A percentile compares a stretch with the other conserved stretches of the same genome.
These are phyloP conservation scores for Nymphicus hollandicus DNA, from an alignment of 2,113 vertebrate species.

Conservation along the genomic window DNA sequence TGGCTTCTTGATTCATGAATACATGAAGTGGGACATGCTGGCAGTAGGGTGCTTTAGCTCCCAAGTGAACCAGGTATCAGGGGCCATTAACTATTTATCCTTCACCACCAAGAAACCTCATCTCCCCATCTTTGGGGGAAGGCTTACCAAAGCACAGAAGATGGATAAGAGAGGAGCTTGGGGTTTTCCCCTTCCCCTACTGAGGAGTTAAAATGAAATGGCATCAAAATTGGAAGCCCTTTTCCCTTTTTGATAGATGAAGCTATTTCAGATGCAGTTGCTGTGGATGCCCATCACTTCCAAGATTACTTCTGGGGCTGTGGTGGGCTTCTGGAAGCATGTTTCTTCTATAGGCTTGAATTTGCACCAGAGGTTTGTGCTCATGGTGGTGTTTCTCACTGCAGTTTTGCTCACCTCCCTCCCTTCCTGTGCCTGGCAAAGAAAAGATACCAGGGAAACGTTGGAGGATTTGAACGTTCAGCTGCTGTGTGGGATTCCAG, in stretches of 20 bases:
- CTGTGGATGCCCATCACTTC: neutral
- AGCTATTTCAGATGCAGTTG: neutral
- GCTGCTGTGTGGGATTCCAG: conserved; percentile 28
- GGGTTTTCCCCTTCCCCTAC: neutral
- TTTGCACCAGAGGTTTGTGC: neutral
- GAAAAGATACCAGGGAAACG: neutral
- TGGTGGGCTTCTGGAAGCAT: neutral
- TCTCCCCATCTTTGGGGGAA: neutral
- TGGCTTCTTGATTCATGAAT: neutral
- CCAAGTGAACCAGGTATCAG: neutral
- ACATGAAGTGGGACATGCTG: neutral
- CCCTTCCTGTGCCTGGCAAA: neutral
- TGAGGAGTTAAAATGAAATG: neutral
- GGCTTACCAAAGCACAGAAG: neutral
- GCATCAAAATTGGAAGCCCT: neutral
- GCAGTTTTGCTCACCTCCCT: neutral
- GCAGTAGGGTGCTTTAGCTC: neutral
- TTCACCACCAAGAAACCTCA: neutral
- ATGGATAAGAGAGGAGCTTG: neutral
- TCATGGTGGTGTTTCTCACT: neutral
- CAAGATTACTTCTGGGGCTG: neutral
- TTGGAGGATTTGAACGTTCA: neutral
- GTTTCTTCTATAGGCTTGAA: neutral
- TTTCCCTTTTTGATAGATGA: neutral
- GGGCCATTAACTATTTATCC: neutral